Evolutionary conservation across 2,113 vertebrate genomes (phyloP).

Genomic region (Sitta europaea): DNA sequence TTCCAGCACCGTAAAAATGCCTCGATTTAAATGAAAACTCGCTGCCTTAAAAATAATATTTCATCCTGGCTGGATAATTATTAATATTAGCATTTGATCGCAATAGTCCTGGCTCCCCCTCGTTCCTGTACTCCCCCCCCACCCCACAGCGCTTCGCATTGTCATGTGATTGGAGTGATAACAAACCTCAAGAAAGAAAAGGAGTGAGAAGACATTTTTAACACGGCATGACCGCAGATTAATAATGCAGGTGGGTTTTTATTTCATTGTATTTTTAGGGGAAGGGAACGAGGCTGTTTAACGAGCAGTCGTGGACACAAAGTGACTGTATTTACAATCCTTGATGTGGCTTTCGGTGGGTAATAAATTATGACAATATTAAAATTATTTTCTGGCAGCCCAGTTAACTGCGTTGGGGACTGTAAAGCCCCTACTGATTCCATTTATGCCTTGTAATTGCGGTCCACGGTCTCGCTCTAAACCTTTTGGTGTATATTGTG

Average conservation of each 20-base stretch:
- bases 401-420: conserved; percentile 58
- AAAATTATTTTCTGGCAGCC: conserved; percentile 70
- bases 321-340: conserved; percentile 68
- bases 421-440: conserved; percentile 59
- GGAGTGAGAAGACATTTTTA: conserved; percentile 57
- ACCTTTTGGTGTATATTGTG: conserved; percentile 59
- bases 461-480: conserved; percentile 43
- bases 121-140: not conserved
- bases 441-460: conserved; percentile 57
- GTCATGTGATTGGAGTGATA: conserved; percentile 54
- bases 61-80: conserved; percentile 41
- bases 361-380: conserved; percentile 72
- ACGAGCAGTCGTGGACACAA: conserved; percentile 42
- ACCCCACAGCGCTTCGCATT: not conserved
- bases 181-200: conserved; percentile 50
- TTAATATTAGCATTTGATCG: conserved; percentile 41
- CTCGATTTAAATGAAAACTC: conserved; percentile 61
- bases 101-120: not conserved
- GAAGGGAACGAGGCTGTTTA: conserved; percentile 60
- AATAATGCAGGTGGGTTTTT: conserved; percentile 71
- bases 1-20: conserved; percentile 66
- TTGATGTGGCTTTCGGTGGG: conserved; percentile 64
- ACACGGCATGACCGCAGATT: conserved; percentile 65
- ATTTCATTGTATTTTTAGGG: conserved; percentile 42
- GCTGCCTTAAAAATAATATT: conserved; percentile 50